phyloP scores from a whole-genome alignment of 2,888 invertebrate genomes.

The Patella caerulea region DNA sequence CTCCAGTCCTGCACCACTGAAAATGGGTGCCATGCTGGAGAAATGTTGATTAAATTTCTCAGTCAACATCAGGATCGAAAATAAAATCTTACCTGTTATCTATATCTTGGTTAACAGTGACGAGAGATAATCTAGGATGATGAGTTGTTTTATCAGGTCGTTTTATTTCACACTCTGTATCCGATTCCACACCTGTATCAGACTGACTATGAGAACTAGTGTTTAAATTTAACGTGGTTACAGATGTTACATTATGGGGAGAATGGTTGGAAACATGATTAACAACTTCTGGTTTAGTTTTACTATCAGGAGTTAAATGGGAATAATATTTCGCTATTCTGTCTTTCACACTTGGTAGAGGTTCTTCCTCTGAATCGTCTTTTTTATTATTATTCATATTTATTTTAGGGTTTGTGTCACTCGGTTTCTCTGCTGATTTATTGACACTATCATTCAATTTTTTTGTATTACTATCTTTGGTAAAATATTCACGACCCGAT shows the following conservation, averaged over 20 bases:
- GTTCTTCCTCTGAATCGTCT: constrained; percentile 28
- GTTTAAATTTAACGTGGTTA: constrained; percentile 9
- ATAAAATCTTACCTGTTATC: constrained; percentile 17
- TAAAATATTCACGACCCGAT: constrained; percentile 9
- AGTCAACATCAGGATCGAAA: too few species aligned
- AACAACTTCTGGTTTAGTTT: constrained; percentile 19
- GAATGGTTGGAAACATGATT: constrained; percentile 36
- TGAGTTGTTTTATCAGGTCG: constrained; percentile 29
- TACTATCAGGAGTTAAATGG: constrained; percentile 23
- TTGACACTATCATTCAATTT: constrained; percentile 8
- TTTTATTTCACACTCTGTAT: constrained; percentile 39
- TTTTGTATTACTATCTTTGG: neutral
- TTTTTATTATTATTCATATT: neutral
- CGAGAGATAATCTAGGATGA: constrained; percentile 28
- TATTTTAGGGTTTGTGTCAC: neutral
- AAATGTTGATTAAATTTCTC: too few species aligned
- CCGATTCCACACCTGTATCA: constrained; percentile 42
- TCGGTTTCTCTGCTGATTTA: constrained; percentile 2
- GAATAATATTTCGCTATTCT: constrained; percentile 48
- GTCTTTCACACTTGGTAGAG: constrained; percentile 48
- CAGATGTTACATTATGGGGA: constrained; percentile 15
- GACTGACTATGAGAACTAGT: constrained; percentile 28
- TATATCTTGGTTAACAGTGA: constrained; percentile 23
- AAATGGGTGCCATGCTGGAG: too few species aligned
- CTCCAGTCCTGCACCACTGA: too few species aligned